phyloP scores from a whole-genome alignment of 1,140 invertebrate species.

The Ceratina calcarata region DNA sequence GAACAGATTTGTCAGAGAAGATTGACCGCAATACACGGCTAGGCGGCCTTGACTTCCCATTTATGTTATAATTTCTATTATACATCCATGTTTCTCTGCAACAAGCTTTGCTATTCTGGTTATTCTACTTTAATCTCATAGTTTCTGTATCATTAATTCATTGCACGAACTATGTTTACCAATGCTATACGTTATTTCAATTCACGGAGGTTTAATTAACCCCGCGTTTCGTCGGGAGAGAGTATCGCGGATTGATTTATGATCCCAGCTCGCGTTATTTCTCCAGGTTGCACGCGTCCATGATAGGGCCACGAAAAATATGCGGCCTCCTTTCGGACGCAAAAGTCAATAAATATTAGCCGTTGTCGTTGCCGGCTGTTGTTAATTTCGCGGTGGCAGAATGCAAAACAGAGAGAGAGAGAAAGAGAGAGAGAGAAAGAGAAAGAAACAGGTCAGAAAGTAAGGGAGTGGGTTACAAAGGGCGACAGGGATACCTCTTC shows the following conservation, averaged over 20 bases:
- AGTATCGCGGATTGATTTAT: conserved; percentile 5
- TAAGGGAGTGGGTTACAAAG: conserved; percentile 48
- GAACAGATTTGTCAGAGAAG: too few species aligned
- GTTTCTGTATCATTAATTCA: too few species aligned
- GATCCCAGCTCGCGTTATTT: not conserved
- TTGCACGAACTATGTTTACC: too few species aligned
- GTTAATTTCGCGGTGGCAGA: conserved; percentile 44
- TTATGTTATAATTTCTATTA: too few species aligned
- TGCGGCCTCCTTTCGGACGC: not conserved
- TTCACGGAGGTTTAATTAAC: conserved; percentile 18
- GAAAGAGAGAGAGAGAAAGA: too few species aligned
- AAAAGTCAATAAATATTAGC: conserved; percentile 49
- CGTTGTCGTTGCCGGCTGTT: not conserved
- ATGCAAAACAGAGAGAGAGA: not conserved
- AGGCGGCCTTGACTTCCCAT: too few species aligned
- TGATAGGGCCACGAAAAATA: conserved; percentile 10
- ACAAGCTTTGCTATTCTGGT: too few species aligned
- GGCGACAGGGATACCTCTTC: conserved; percentile 51
- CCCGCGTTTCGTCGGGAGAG: not conserved
- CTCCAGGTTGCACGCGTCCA: not conserved
- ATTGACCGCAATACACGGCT: too few species aligned
- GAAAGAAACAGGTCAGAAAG: too few species aligned
- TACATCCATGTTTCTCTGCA: too few species aligned
- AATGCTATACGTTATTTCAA: not conserved
- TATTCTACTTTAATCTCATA: too few species aligned